phyloP scores from a whole-genome alignment of 2,888 invertebrate genomes.

The Epinotia ramella region DNA sequence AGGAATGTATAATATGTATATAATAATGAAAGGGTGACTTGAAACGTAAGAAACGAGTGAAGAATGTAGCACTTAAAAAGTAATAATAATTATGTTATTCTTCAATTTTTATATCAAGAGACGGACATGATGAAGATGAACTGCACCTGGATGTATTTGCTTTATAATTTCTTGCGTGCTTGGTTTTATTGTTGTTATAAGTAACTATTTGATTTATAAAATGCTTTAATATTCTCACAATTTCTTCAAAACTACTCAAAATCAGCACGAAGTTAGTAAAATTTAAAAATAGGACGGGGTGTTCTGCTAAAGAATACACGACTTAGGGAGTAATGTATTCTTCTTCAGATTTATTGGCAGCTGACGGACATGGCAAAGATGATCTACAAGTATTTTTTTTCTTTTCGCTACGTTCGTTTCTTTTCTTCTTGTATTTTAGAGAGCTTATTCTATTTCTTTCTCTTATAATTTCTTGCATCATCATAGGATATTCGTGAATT shows the following conservation, averaged over 20 bases:
- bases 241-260: not conserved
- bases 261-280: not conserved
- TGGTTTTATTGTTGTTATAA: no score
- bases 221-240: no score
- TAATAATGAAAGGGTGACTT: no score
- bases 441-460: not conserved
- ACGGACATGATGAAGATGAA: no score
- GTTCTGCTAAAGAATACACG: not conserved
- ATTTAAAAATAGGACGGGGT: not conserved
- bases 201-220: no score
- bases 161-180: no score
- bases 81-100: not conserved
- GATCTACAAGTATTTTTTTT: not conserved
- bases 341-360: not conserved
- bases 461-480: not conserved
- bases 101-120: not conserved
- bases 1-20: no score
- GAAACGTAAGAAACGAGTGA: no score
- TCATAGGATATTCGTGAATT: not conserved
- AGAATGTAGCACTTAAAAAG: not conserved
- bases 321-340: conserved; percentile 5
- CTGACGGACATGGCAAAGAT: not conserved
- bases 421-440: not conserved
- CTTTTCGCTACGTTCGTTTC: not conserved
- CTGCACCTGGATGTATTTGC: no score